Base-by-base conservation (phyloP, 2,113 vertebrate genomes). In the Ictalurus punctatus region DNA sequence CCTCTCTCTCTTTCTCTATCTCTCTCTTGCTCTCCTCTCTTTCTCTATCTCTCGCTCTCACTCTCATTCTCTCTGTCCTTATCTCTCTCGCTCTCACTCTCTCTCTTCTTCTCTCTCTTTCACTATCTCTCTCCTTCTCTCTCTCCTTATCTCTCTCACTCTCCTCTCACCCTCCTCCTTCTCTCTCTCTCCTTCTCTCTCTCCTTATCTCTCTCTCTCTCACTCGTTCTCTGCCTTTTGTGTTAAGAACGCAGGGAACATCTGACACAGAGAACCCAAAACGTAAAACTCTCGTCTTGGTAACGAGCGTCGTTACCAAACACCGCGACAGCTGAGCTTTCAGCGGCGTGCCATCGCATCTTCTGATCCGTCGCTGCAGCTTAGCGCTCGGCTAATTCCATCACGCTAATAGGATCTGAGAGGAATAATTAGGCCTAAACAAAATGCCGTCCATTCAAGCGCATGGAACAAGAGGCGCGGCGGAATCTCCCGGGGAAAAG, bases 401-500 rank as follows among this genome's bases (percentile, higher is more conserved):
- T 84, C 30, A 71, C 8, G 34, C 67, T 90, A 90, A 91, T 90
- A 86, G 86, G 79, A 90, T 88, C 78, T 76, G 83, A 69, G 65
- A 83, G 59, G 40, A 71, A 61, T 84, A 84, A 88, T 91, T 84
- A 76, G 86, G 69, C 65, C 86, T 44, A 52, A 88, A 78, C 58
- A 25, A 63, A 37, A 58, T 44, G 58, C 34, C 58, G 30, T 25
- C 58, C 40, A 67, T 81, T 30, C 44, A 74, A n/a, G 8, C 37
- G 54, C 61, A 48, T 27, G 71, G 27, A 81, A 17, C 16, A 19
- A 48, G n/a, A 73, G 84, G 16, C 56, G 27, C 5, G 27, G 2
- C 74, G 59, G 59, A 63, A 80, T 34, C 27, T 87, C 37, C n/a
- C 9, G 27, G 56, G 84, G 67, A 74, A 58, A 86, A 59, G 19